Base-by-base conservation (phyloP, 2,113 vertebrate species). In the Callionymus lyra region DNA sequence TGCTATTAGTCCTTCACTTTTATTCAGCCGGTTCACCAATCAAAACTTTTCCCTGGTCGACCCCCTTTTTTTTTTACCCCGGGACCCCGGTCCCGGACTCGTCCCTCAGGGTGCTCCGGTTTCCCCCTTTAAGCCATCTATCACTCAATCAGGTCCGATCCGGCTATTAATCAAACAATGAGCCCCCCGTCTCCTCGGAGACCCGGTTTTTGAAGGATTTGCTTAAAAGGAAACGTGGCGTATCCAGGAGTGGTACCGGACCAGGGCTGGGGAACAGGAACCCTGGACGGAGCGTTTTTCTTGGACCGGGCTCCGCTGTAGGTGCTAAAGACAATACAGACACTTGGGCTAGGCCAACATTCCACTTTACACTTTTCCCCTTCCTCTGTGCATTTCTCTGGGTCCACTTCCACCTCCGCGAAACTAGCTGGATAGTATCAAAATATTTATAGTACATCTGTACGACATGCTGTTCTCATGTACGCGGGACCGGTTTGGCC, bases 271-370 rank as follows among this genome's bases (percentile, higher is more conserved):
- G n/a, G 76, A 83, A 75, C 76, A 74, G 71, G 63, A 77, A 81
- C 72, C 49, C 71, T 52, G 68, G 82, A 77, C 74, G 75, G 60
- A 71, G 69, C 74, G 80, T 81, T 86, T 83, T 75, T 84, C 74
- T 84, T 87, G 86, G 84, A 84, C 50, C 6, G 34, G 65, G 72
- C 77, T 54, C 59, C 42, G 76, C 63, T 64, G 68, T 81, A 81
- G 82, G 83, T 87, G 82, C 83, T 86, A 82, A 86, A 83, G 82
- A 86, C 80, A 86, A 86, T 82, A 86, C 74, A 85, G 79, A 82
- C 78, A 67, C 66, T 73, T 56, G 68, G 76, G 70, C 74, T 71
- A 56, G 67, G 72, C 65, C 74, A 78, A 74, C 82, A 84, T 85
- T 83, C 82, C 80, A 75, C 81, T 76, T 80, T 76, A 83, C 80